Evolutionary conservation across 2,888 invertebrate species (phyloP).

Genomic region (Plagodis dolabraria): DNA sequence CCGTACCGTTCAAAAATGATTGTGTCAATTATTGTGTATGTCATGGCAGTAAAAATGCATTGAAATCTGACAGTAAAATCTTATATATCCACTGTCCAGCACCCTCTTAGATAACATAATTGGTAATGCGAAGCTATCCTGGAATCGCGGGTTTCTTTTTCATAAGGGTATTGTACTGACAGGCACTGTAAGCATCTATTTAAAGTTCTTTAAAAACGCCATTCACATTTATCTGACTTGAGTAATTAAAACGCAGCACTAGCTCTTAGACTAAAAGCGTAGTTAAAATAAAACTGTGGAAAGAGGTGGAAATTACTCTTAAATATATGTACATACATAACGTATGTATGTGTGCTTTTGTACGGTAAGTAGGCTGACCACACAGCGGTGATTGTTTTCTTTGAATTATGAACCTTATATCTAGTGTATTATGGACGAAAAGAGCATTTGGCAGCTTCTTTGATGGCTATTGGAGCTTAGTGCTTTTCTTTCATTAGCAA

Average conservation of each 20-base stretch:
- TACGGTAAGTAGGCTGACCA: conserved; percentile 10
- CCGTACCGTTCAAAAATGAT: too few relatives aligned
- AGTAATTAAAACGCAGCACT: not conserved
- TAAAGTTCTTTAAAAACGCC: too few relatives aligned
- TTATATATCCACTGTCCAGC: too few relatives aligned
- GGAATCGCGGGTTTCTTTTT: too few relatives aligned
- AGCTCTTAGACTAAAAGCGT: conserved; percentile 8
- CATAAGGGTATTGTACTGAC: too few relatives aligned
- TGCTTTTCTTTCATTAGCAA: not conserved
- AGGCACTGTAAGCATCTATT: too few relatives aligned
- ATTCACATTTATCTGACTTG: too few relatives aligned
- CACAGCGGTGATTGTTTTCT: conserved; percentile 1
- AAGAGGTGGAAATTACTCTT: conserved; percentile 11
- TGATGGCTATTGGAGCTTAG: not conserved
- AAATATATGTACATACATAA: not conserved
- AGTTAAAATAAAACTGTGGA: conserved; percentile 6
- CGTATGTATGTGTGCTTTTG: not conserved
- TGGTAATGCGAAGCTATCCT: too few relatives aligned
- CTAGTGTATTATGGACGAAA: not conserved
- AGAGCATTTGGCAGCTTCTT: not conserved
- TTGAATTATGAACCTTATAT: not conserved
- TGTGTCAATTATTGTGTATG: too few relatives aligned
- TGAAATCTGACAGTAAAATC: too few relatives aligned
- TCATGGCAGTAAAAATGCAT: too few relatives aligned
- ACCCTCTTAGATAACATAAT: too few relatives aligned